Evolutionary conservation across 2,888 invertebrate species (phyloP).

Genomic region (Chorisops tibialis): DNA sequence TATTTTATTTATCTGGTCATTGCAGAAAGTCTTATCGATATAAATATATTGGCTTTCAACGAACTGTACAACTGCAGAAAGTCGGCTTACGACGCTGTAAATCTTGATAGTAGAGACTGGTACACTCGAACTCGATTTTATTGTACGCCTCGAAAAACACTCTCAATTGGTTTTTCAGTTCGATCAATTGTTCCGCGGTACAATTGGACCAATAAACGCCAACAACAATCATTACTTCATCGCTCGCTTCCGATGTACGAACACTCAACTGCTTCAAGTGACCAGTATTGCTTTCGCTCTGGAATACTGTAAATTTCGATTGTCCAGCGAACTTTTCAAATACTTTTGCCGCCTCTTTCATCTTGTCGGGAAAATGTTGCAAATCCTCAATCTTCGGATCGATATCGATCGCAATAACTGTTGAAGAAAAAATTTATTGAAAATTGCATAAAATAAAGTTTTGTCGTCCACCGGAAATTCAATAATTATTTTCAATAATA

Average conservation of each 20-base stretch:
- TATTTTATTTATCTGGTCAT: too few species aligned
- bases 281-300: slow-evolving; percentile 80
- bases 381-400: slow-evolving; percentile 67
- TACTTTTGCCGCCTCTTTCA: slow-evolving; percentile 73
- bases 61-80: too few species aligned
- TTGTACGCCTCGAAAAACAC: slow-evolving; percentile 42
- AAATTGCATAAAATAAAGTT: too few species aligned
- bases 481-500: too few species aligned
- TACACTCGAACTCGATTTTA: slow-evolving; percentile 40
- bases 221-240: slow-evolving; percentile 81
- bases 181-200: slow-evolving; percentile 58
- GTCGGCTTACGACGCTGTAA: slow-evolving; percentile 54
- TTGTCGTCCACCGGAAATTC: too few species aligned
- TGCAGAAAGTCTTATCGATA: too few species aligned
- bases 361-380: slow-evolving; percentile 68
- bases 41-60: too few species aligned
- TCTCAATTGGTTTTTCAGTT: slow-evolving; percentile 62
- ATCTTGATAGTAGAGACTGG: slow-evolving; percentile 50
- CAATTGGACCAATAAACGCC: slow-evolving; percentile 72
- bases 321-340: slow-evolving; percentile 67
- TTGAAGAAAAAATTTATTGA: too few species aligned
- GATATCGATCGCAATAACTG: too few species aligned
- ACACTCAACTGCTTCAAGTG: slow-evolving; percentile 85
- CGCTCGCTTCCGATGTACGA: slow-evolving; percentile 59
- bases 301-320: slow-evolving; percentile 69